A percentile compares a stretch with the other conserved stretches of the same genome.
phyloP scores from a whole-genome alignment of 2,113 vertebrate species.

The Tautogolabrus adspersus region DNA sequence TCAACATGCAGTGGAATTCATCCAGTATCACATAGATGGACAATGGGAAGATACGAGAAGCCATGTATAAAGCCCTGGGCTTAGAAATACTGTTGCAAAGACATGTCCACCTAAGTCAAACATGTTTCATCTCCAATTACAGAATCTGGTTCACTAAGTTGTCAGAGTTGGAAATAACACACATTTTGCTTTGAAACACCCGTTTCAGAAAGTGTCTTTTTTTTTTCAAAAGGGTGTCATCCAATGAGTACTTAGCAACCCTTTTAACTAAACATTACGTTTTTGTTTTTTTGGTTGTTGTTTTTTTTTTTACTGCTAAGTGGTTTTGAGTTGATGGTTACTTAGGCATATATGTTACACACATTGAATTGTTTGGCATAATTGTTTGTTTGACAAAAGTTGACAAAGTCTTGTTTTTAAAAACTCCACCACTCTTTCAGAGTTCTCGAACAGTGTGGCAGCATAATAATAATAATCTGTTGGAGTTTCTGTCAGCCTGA shows the following conservation, averaged over 20 bases:
- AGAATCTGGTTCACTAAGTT: background rate
- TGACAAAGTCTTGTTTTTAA: background rate
- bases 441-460: constrained; percentile 29
- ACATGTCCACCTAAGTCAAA: too few relatives aligned
- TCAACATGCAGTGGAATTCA: too few relatives aligned
- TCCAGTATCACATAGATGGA: too few relatives aligned
- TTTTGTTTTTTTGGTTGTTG: too few relatives aligned
- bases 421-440: background rate
- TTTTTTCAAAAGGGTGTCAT: background rate
- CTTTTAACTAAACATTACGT: background rate
- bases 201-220: background rate
- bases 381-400: too few relatives aligned
- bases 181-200: background rate
- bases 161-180: background rate
- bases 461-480: constrained; percentile 37
- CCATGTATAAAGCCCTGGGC: background rate
- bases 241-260: background rate
- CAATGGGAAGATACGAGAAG: background rate
- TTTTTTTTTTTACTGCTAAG: background rate
- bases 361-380: too few relatives aligned
- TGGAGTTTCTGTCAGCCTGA: constrained; percentile 5
- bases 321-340: background rate
- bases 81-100: too few relatives aligned
- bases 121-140: too few relatives aligned
- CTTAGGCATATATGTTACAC: background rate